Evolutionary conservation across 2,113 vertebrate species (phyloP), one percentile per base, ranked within the genome.

Genomic region (Gymnogyps californianus): DNA sequence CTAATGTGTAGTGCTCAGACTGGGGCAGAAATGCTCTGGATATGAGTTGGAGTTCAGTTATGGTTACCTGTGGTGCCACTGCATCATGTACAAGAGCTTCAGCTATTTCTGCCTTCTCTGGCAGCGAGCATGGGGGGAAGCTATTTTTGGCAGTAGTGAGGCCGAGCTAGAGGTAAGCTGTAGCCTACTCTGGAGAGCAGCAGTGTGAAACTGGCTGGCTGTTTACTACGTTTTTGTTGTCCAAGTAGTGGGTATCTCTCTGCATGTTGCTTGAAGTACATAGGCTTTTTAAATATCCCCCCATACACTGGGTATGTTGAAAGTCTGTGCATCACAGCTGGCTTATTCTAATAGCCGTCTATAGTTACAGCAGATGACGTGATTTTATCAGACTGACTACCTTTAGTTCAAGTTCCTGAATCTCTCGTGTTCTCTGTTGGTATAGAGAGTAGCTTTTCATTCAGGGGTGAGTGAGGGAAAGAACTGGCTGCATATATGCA

Each of bases 141-240:
- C 44, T 83, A 8, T 14, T 77, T 64, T 65, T 58, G 58, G 34
- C 36, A 58, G 51, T 26, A 52, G 44, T 19, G 44, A 31, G 49
- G n/a, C 71, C 26, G 34, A 70, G 38, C 52, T 59, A 46, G 52
- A 40, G 34, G 46, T 67, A 16, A 54, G 46, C 34, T 49, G 22
- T 29, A 76, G 61, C 22, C 42, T 69, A 2, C 38, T 32, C 25
- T 34, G 32, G 49, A 59, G 26, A 84, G 13, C 67, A 69, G 55
- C 34, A 58, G 25, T 44, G 36, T 11, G 18, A 16, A 84, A 21
- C 42, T 52, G 29, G 14, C 36, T 58, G n/a, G 7, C 36, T 46
- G 55, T n/a, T 55, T 9, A 42, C 0, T 9, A 42, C 0, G 0
- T 15, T 15, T 58, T 19, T 51, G 6, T 31, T 75, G 47, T 32